Base-by-base conservation (phyloP, 2,113 vertebrate genomes). In the Solea solea region DNA sequence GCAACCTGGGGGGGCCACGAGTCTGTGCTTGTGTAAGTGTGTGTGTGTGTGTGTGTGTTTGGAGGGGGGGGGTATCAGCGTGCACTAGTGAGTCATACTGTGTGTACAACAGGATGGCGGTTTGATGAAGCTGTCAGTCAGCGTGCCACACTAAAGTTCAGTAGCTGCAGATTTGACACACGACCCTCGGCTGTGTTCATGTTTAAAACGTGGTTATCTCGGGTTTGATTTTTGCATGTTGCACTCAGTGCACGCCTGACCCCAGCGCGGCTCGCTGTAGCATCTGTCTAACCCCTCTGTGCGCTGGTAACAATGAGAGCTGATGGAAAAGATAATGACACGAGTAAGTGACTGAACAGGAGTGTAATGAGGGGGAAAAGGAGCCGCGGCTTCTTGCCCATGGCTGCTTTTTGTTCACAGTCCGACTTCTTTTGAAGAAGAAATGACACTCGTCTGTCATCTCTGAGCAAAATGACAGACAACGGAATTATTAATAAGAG, bases 121-220 rank as follows among this genome's bases (percentile, higher is more conserved):
- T 90, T 92, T 91, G 94, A 95, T 94, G 93, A 94, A 96, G 94
- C 94, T 94, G 93, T 97, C 95, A 95, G 90, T 86, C 86, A 85
- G 77, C 76, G 75, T 86, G 61, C 67, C 62, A 76, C 76, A 74
- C 62, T 80, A 78, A 86, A 78, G 68, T 69, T 76, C 67, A 57
- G 75, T 55, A 66, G 64, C 80, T 69, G 54, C 80, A 62, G 74
- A 64, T 68, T 40, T 76, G 69, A 75, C 81, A 72, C 69, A 21
- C 46, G 60, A 75, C 79, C 68, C 64, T 50, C 44, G 64, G 63
- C 55, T 64, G 54, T 80, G 46, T 41, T 57, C 0, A 2, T 16
- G 66, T 64, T 25, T 61, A 55, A 65, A 21, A 59, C 56, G 27
- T 49, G 50, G 25, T 34, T 21, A 21, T 21, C 1, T 46, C 61